Evolutionary conservation across 2,113 vertebrate genomes (phyloP), one percentile per base, ranked within the genome.

Genomic region (Callopanchax toddi): DNA sequence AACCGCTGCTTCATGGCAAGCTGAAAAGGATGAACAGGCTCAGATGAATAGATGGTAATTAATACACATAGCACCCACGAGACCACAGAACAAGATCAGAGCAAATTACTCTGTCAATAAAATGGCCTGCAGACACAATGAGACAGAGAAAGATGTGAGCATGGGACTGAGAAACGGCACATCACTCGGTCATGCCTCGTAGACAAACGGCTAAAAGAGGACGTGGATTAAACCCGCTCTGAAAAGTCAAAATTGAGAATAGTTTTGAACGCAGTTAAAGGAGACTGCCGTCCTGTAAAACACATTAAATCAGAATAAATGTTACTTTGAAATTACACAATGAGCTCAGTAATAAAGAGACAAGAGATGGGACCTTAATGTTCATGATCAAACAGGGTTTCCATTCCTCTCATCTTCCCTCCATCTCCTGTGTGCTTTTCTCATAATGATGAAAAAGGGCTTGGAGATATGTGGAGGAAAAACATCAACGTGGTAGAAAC

Each of bases 31-130:
- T 69, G 59, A 75, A 65, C 49, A 20, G 69, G 61, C 61, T 59
- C 77, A 70, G 61, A 90, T 86, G 81, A 89, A 89, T 84, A 81
- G 84, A 89, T 85, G 87, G 76, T 90, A 86, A 90, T 91, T 87
- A 90, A 92, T 90, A 90, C 80, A 79, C 64, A 79, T 44, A 56
- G 73, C 54, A 65, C 89, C 70, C 75, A 0, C 36, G 83, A 87
- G 89, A 82, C 65, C 0, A 32, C 56, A 55, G 64, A 68, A 85
- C 83, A 79, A 77, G 89, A 82, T 85, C 79, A 51, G 62, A 60
- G 86, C 61, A 89, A 89, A 87, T 90, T 82, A 86, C 76, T 82
- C 76, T 54, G 86, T 90, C 88, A 87, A 87, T 90, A 89, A 79
- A 73, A 73, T 20, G 34, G 54, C 66, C 36, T 23, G 36, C 54